A percentile compares a stretch with the other conserved stretches of the same genome.
phyloP scores from a whole-genome alignment of 2,888 invertebrate species.

The Eudemis profundana region DNA sequence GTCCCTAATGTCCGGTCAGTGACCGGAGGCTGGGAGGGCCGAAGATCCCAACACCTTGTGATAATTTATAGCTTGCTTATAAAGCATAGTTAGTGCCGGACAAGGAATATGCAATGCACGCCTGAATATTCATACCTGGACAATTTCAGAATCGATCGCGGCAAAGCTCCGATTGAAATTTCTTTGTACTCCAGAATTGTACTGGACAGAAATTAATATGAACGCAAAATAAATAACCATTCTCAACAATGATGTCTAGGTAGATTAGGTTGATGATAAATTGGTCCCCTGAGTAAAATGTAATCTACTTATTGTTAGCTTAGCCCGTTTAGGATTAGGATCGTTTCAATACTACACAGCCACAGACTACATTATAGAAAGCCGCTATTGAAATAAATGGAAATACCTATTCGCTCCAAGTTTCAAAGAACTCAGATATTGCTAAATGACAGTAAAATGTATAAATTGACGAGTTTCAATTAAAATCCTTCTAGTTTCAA shows the following conservation, averaged over 20 bases:
- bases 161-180: background rate
- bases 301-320: constrained; percentile 16
- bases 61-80: constrained; percentile 61
- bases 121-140: constrained; percentile 30
- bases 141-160: background rate
- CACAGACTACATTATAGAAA: background rate
- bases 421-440: background rate
- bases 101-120: constrained; percentile 18
- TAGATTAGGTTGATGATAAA: constrained; percentile 5
- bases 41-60: constrained; percentile 64
- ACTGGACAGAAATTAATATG: background rate
- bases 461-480: background rate
- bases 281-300: constrained; percentile 10
- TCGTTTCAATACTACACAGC: background rate
- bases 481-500: constrained; percentile 3
- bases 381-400: too few species aligned
- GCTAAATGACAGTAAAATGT: constrained; percentile 4
- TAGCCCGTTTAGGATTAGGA: background rate
- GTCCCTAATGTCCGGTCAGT: constrained; percentile 66
- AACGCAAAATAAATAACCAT: background rate
- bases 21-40: constrained; percentile 59
- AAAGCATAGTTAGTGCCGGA: constrained; percentile 46
- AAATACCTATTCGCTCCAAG: constrained; percentile 8
- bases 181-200: background rate
- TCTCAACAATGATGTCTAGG: background rate